A percentile compares a stretch with the other conserved stretches of the same genome.
phyloP scores from a whole-genome alignment of 2,797 vertebrate genomes.

The Sebastes taczanowskii region DNA sequence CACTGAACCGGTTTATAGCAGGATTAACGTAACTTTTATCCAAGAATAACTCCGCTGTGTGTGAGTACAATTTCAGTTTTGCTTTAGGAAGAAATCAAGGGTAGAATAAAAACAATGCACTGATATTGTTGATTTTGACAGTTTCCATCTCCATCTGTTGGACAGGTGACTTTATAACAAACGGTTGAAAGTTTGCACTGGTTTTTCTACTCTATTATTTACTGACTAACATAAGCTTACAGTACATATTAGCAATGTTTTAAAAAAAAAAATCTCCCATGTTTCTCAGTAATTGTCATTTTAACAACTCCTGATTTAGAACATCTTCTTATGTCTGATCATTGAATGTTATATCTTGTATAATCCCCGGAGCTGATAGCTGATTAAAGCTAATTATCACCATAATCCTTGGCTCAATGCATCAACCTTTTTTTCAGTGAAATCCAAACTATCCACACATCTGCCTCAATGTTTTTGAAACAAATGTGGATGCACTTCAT shows the following conservation, averaged over 20 bases:
- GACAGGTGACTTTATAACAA: not conserved
- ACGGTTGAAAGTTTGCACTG: not conserved
- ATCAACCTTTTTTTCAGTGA: not conserved
- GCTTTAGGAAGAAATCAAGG: not conserved
- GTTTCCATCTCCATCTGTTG: not conserved
- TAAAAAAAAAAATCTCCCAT: not conserved
- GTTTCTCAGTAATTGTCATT: not conserved
- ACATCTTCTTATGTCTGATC: not conserved
- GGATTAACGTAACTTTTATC: not conserved
- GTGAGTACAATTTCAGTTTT: rapidly evolving
- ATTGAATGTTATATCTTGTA: not conserved
- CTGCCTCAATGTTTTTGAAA: not conserved
- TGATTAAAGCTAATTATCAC: no score
- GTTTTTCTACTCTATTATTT: not conserved
- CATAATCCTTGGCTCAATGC: not conserved
- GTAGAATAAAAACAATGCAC: not conserved
- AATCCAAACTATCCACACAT: not conserved
- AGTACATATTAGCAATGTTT: not conserved
- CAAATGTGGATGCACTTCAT: not conserved
- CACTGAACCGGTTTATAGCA: not conserved
- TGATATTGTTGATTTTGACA: not conserved
- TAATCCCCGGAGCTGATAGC: not conserved
- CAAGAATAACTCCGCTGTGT: not conserved
- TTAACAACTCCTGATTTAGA: not conserved
- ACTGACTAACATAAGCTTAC: not conserved